phyloP scores from a whole-genome alignment of 2,888 invertebrate genomes.

The Phrixothrix hirtus region DNA sequence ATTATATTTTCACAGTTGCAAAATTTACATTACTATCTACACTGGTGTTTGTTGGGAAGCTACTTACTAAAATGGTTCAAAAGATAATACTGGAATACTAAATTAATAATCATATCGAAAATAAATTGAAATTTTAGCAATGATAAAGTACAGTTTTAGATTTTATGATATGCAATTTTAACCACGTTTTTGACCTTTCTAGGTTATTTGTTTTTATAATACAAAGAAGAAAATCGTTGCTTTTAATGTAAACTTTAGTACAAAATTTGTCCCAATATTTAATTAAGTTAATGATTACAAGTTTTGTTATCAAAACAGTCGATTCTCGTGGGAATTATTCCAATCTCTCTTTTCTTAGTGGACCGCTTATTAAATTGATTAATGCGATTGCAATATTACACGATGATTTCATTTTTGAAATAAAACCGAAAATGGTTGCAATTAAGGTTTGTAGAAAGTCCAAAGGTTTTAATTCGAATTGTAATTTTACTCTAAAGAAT shows the following conservation, averaged over 20 bases:
- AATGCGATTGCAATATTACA: not conserved
- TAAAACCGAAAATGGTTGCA: no score
- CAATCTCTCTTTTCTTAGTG: not conserved
- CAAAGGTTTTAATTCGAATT: no score
- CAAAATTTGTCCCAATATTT: not conserved
- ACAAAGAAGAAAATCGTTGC: not conserved
- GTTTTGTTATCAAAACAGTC: not conserved
- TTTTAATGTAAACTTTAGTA: slow-evolving; percentile 1
- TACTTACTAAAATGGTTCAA: no score
- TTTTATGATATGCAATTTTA: slow-evolving; percentile 12
- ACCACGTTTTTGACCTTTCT: slow-evolving; percentile 25
- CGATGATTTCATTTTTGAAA: no score
- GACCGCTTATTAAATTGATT: not conserved
- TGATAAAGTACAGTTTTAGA: slow-evolving; percentile 17
- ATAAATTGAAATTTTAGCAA: slow-evolving; percentile 1
- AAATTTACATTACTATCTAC: no score
- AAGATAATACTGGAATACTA: no score
- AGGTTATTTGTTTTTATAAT: slow-evolving; percentile 21
- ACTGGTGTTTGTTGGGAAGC: no score
- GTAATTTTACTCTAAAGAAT: no score
- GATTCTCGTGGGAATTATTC: not conserved
- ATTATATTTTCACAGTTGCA: not conserved
- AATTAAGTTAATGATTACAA: not conserved
- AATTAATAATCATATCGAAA: not conserved
- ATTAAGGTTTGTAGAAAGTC: no score